Conservation (phyloP, 1,140 invertebrate species). For the Argopecten irradians region DNA sequence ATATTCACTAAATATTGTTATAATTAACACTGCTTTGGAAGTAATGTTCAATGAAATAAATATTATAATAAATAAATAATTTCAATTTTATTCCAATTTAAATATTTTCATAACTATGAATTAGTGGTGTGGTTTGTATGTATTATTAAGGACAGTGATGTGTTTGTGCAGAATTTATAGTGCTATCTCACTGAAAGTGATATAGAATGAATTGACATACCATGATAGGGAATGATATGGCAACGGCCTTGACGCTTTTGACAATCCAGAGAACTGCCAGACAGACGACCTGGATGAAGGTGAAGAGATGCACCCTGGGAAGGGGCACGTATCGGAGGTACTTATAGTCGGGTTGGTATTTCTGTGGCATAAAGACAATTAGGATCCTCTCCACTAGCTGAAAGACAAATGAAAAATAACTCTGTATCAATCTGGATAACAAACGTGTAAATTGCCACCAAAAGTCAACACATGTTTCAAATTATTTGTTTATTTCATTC, state of each 20-base stretch:
- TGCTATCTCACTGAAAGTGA: neutral
- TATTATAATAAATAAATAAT: neutral
- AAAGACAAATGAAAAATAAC: constrained; percentile 83
- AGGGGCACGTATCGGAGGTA: constrained; percentile 87
- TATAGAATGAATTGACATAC: constrained; percentile 75
- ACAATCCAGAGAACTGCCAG: constrained; percentile 94
- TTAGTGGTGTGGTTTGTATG: neutral
- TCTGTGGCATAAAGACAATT: constrained; percentile 92
- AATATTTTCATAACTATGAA: neutral
- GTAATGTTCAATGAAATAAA: neutral
- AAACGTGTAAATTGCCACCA: neutral
- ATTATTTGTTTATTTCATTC: neutral
- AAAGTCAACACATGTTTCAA: neutral
- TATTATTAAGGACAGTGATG: neutral
- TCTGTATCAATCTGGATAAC: neutral
- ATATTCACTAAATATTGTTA: too few relatives aligned
- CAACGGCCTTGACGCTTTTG: constrained; percentile 94
- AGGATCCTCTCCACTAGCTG: constrained; percentile 91
- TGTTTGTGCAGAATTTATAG: neutral
- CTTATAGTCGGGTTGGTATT: constrained; percentile 86
- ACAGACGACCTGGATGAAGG: constrained; percentile 92
- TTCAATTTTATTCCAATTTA: too few relatives aligned
- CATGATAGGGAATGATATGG: constrained; percentile 97
- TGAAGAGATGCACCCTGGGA: constrained; percentile 94
- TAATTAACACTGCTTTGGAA: too few relatives aligned